phyloP scores from a whole-genome alignment of 2,888 invertebrate species.

The Amphimallon solstitiale region DNA sequence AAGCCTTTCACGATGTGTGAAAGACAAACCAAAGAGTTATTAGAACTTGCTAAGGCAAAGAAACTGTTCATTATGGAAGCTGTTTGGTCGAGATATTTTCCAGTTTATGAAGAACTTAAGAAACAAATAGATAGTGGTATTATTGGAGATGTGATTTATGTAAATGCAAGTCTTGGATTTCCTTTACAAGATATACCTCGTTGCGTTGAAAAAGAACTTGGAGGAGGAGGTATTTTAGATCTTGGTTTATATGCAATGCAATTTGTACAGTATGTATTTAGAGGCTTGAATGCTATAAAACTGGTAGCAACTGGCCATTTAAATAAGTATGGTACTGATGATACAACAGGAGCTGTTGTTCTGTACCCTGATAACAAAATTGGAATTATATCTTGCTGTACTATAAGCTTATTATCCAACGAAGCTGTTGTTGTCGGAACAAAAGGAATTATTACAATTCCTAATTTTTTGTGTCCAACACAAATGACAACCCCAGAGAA shows the following conservation, averaged over 20 bases:
- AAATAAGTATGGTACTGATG: slow-evolving; percentile 78
- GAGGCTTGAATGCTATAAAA: slow-evolving; percentile 72
- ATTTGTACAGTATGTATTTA: slow-evolving; percentile 75
- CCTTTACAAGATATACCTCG: slow-evolving; percentile 67
- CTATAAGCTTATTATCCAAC: slow-evolving; percentile 68
- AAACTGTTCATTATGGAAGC: slow-evolving; percentile 88
- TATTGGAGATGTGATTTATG: slow-evolving; percentile 77
- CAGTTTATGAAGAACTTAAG: slow-evolving; percentile 76
- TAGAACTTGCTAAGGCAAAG: slow-evolving; percentile 74
- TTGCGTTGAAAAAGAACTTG: slow-evolving; percentile 63
- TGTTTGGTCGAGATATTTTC: slow-evolving; percentile 89
- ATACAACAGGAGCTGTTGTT: slow-evolving; percentile 72
- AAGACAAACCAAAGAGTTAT: slow-evolving; percentile 76
- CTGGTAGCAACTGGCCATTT: slow-evolving; percentile 76
- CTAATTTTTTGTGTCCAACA: slow-evolving; percentile 80
- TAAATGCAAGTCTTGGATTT: slow-evolving; percentile 77
- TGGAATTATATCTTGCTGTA: slow-evolving; percentile 72
- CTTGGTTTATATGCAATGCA: slow-evolving; percentile 83
- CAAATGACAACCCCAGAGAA: slow-evolving; percentile 73
- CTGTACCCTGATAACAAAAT: slow-evolving; percentile 72
- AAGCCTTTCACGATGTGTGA: slow-evolving; percentile 87
- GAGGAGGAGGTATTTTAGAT: slow-evolving; percentile 81
- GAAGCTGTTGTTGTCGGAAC: slow-evolving; percentile 75
- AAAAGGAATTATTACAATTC: slow-evolving; percentile 69
- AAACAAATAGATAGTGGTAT: slow-evolving; percentile 73